Conservation (phyloP, 1,140 invertebrate genomes). For the silkworm (Bombyx mori) region ASM3026992v2 NC_085121.1:12856001-12856500, state of each 20-base stretch:
- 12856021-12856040: no score
- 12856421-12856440: conserved; percentile 46
- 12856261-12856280: conserved; percentile 42
- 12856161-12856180: conserved; percentile 13
- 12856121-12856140: no score
- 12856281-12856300: conserved; percentile 26
- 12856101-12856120: no score
- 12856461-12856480: conserved; percentile 12
- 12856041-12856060: no score
- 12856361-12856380: conserved; percentile 56
- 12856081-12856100: no score
- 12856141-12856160: neutral
- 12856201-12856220: neutral
- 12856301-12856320: conserved; percentile 18
- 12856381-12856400: conserved; percentile 51
- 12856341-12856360: conserved; percentile 35
- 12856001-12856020: no score
- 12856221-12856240: conserved; percentile 5
- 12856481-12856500: conserved; percentile 4
- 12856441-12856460: conserved; percentile 7
- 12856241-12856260: conserved; percentile 24
- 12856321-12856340: conserved; percentile 39
- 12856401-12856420: conserved; percentile 62
- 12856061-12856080: no score
- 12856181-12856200: conserved; percentile 17